Evolutionary conservation across 2,888 invertebrate genomes (phyloP).

Genomic region (Synanthedon myopaeformis): DNA sequence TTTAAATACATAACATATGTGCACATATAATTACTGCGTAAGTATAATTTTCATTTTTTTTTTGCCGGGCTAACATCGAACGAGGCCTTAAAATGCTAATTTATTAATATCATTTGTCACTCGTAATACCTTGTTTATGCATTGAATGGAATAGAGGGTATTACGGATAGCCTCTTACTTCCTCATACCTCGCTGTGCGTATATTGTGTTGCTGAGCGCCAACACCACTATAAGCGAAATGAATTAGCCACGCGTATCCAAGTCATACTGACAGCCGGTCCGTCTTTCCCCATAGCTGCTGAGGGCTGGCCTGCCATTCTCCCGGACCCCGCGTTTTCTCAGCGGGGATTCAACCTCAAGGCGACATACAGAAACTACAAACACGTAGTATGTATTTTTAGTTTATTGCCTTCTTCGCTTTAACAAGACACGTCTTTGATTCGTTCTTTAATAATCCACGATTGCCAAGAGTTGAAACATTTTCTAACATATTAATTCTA

Average conservation of each 20-base stretch:
- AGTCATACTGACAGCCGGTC: constrained; percentile 19
- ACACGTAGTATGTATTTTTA: constrained; percentile 51
- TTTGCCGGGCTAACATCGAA: not conserved
- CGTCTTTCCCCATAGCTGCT: constrained; percentile 47
- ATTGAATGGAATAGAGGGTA: not conserved
- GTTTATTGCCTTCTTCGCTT: no score
- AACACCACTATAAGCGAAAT: not conserved
- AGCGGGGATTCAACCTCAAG: constrained; percentile 26
- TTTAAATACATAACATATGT: not conserved
- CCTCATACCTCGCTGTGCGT: not conserved
- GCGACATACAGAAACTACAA: constrained; percentile 17
- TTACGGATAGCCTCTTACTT: not conserved
- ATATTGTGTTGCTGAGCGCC: not conserved
- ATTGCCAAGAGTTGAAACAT: no score
- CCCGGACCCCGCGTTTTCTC: constrained; percentile 39
- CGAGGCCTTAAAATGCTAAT: not conserved
- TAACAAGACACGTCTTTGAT: no score
- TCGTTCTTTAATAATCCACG: no score
- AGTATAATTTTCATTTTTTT: not conserved
- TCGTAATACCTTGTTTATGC: not conserved
- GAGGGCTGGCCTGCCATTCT: constrained; percentile 55
- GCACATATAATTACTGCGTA: not conserved
- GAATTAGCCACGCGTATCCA: constrained; percentile 6
- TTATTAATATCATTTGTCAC: not conserved
- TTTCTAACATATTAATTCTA: no score